These are phyloP conservation scores for Notoglanidium macrostoma DNA, from an alignment of 2,797 vertebrate genomes.

Conservation along the genomic window DNA sequence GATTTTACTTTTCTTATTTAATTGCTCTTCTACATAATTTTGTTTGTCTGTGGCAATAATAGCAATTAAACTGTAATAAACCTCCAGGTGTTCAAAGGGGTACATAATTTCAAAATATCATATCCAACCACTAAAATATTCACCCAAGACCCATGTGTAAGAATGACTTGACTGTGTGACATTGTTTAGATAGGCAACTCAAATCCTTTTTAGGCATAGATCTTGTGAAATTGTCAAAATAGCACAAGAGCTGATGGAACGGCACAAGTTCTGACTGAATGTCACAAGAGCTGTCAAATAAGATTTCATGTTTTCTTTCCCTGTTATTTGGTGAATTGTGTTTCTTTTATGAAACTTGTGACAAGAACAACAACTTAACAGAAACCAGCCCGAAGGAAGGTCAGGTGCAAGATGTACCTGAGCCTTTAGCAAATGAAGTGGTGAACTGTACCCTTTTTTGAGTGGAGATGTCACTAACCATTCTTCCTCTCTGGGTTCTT, in stretches of 20 bases:
- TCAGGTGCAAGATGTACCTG: background rate
- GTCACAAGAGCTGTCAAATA: background rate
- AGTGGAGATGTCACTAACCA: background rate
- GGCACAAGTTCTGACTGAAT: background rate
- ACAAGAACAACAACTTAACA: background rate
- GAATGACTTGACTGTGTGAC: background rate
- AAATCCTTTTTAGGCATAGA: background rate
- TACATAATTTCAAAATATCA: background rate
- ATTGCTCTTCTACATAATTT: background rate
- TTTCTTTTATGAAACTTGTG: background rate
- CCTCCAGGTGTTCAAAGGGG: background rate
- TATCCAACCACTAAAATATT: background rate
- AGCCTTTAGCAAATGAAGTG: background rate
- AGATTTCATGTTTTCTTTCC: background rate
- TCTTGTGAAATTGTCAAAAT: background rate
- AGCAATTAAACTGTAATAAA: background rate
- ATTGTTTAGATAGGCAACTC: background rate
- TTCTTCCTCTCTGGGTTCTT: background rate
- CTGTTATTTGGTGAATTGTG: background rate
- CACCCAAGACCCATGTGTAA: background rate
- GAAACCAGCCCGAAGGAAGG: background rate
- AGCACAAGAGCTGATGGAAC: background rate
- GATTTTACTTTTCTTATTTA: background rate
- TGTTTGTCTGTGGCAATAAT: background rate
- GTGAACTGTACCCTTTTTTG: background rate